These are phyloP conservation scores for Mycteria americana DNA, from an alignment of 2,797 vertebrate genomes.

Conservation along the genomic window DNA sequence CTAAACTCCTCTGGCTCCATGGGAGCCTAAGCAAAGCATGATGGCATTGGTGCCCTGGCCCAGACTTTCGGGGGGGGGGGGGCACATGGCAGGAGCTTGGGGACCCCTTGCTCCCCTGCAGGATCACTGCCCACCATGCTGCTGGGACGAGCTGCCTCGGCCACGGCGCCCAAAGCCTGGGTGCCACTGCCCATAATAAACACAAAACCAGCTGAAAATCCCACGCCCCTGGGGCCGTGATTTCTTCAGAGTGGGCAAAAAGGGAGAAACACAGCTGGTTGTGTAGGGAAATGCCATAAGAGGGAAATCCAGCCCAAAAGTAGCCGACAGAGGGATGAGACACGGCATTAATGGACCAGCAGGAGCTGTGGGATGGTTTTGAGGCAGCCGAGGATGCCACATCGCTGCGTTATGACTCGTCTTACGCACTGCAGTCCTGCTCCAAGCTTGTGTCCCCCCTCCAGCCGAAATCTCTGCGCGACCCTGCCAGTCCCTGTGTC, in stretches of 20 bases:
- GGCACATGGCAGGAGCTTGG: neutral
- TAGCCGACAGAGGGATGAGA: neutral
- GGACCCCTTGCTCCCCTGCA: rapidly evolving
- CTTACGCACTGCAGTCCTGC: neutral
- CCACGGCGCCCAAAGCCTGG: rapidly evolving
- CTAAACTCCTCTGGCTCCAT: neutral
- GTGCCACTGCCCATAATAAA: neutral
- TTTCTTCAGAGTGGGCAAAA: neutral
- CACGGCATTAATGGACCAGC: rapidly evolving
- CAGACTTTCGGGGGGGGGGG: neutral
- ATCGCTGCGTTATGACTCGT: neutral
- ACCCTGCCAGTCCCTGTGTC: neutral
- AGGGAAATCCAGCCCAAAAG: neutral
- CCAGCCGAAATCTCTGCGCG: neutral
- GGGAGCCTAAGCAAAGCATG: neutral
- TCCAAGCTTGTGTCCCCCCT: neutral
- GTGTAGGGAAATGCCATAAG: neutral
- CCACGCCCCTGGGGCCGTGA: rapidly evolving
- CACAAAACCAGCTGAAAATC: neutral
- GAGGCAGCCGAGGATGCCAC: neutral
- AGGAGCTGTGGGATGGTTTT: neutral
- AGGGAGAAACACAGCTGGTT: neutral
- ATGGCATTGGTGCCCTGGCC: rapidly evolving
- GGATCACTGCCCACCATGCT: rapidly evolving
- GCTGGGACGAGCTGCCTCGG: neutral